phyloP scores from a whole-genome alignment of 2,797 vertebrate species.

The Oryzias sinensis region DNA sequence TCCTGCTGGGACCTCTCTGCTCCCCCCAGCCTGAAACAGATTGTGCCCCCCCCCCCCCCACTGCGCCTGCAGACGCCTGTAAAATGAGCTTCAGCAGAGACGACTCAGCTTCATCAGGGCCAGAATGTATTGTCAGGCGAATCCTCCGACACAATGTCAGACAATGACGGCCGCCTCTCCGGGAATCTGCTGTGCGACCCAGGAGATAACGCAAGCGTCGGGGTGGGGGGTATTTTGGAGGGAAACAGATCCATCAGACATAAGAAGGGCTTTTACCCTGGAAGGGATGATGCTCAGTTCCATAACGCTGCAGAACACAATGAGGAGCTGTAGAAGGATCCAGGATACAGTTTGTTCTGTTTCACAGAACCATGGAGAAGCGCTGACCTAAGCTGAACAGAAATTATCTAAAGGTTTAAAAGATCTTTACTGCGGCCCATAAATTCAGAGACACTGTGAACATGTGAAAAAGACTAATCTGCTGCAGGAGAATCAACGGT shows the following conservation, averaged over 20 bases:
- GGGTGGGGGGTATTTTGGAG: conserved; percentile 5
- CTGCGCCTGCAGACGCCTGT: conserved; percentile 30
- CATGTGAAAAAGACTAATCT: background rate
- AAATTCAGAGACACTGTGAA: conserved; percentile 2
- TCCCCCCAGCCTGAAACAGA: conserved; percentile 46
- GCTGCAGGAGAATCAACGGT: too few relatives aligned
- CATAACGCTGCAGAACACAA: too few relatives aligned
- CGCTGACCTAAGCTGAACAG: conserved; percentile 2
- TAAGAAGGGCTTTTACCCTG: background rate
- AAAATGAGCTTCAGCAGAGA: conserved; percentile 40
- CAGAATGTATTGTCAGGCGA: conserved; percentile 41
- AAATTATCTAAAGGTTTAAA: conserved; percentile 20
- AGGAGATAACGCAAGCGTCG: conserved; percentile 7
- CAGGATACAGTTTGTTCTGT: rapidly evolving
- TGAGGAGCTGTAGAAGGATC: too few relatives aligned
- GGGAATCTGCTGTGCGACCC: conserved; percentile 35
- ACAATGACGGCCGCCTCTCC: conserved; percentile 58
- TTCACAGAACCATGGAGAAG: background rate
- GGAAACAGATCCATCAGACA: background rate
- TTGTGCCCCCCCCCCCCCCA: conserved; percentile 32
- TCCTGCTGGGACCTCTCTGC: conserved; percentile 20
- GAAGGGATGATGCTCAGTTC: too few relatives aligned
- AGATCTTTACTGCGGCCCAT: conserved; percentile 3
- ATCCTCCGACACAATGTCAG: conserved; percentile 54
- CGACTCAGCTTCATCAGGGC: conserved; percentile 37